phyloP scores from a whole-genome alignment of 1,140 invertebrate species.

The Monochamus saltuarius region DNA sequence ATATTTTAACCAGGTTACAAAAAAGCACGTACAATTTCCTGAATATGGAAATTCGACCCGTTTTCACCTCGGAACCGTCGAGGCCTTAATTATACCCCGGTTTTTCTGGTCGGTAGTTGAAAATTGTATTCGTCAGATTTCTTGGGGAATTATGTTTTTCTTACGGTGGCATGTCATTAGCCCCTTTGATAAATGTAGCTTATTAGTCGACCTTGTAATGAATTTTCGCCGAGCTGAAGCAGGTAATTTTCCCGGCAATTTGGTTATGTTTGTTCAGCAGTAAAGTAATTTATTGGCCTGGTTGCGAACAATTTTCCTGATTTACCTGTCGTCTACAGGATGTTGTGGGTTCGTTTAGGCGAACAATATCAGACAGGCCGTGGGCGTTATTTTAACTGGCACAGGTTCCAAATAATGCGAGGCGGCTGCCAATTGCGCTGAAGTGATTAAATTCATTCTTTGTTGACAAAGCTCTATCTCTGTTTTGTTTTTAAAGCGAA shows the following conservation, averaged over 20 bases:
- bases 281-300: conserved; percentile 19
- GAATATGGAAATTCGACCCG: no score
- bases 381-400: no score
- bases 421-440: no score
- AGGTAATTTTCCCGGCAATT: conserved; percentile 30
- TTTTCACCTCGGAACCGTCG: no score
- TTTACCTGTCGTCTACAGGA: conserved; percentile 7
- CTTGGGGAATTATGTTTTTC: conserved; percentile 16
- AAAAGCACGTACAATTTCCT: no score
- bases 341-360: neutral
- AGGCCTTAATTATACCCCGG: no score
- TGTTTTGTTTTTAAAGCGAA: no score
- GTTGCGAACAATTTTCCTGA: conserved; percentile 14
- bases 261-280: conserved; percentile 22
- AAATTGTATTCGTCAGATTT: conserved; percentile 15
- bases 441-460: no score
- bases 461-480: no score
- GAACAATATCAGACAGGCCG: no score
- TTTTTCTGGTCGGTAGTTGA: neutral
- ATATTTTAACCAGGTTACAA: no score
- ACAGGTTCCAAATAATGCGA: no score
- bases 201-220: conserved; percentile 33
- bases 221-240: conserved; percentile 30
- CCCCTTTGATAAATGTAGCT: conserved; percentile 18
- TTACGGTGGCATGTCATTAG: conserved; percentile 13